Evolutionary conservation across 2,113 vertebrate genomes (phyloP), one percentile per base, ranked within the genome.

Genomic region (Urocynchramus pylzowi): DNA sequence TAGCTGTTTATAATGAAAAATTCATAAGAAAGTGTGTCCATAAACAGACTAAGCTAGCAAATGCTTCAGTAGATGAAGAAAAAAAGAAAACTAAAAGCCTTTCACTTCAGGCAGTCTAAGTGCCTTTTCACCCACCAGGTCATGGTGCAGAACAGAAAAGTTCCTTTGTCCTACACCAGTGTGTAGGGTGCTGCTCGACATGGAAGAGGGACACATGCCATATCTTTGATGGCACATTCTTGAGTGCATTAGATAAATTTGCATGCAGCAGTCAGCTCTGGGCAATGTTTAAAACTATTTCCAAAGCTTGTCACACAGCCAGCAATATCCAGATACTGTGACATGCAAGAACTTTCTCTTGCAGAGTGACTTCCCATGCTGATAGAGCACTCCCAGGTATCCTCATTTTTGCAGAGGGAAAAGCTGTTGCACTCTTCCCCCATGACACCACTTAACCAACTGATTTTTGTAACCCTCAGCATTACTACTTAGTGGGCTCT

Each of bases 1-100:
- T 95, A 68, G 47, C 71, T 94, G 64, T 86, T 92, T 90, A 49
- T 75, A 80, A 96, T 96, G 93, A 97, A 97, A 94, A 88, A 96
- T 92, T 96, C 71, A 95, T 93, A 81, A 81, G 47, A 54, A 96
- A 90, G 22, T 67, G 68, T 94, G 90, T 93, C 85, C 93, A 75
- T 77, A 94, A 92, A 90, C 82, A 84, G 85, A 67, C 54, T 47
- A 67, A 87, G 59, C 60, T 74, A 81, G 28, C 8, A 92, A 93
- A 68, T 22, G 39, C 30, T 79, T 89, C 64, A 86, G 41, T 30
- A 92, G 52, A 68, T 87, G 45, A 90, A 74, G 33, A 10, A 69
- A 82, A 84, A 77, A 30, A 42, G 27, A 86, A 70, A 93, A 52
- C n/a, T 44, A 35, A 84, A 93, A 84, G 22, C 59, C 37, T 85